Evolutionary conservation across 2,888 invertebrate genomes (phyloP).

Genomic region (Gastrophysa polygoni): DNA sequence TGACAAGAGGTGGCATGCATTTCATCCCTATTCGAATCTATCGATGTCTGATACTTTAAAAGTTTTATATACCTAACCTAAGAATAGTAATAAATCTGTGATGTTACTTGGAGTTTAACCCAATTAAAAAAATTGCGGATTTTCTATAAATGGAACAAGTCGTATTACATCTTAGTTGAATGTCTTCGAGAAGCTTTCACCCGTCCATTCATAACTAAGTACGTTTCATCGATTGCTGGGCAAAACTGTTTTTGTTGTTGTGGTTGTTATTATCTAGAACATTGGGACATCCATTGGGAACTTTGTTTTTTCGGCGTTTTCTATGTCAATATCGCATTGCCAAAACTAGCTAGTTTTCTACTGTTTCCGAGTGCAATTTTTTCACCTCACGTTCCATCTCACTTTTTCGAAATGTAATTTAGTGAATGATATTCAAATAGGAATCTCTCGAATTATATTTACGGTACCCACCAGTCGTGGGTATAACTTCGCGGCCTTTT

Average conservation of each 20-base stretch:
- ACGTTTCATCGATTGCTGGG: not conserved
- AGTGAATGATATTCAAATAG: constrained; percentile 37
- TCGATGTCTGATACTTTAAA: constrained; percentile 31
- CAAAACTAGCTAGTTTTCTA: constrained; percentile 53
- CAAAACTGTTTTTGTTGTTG: too few relatives aligned
- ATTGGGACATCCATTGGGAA: not conserved
- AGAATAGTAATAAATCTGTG: constrained; percentile 47
- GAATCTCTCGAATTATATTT: constrained; percentile 45
- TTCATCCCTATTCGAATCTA: constrained; percentile 20
- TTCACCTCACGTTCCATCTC: constrained; percentile 56
- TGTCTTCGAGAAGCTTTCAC: constrained; percentile 29
- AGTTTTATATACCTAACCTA: constrained; percentile 42
- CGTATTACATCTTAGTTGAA: constrained; percentile 20
- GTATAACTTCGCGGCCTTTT: constrained; percentile 50
- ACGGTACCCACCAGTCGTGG: not conserved
- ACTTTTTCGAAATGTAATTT: constrained; percentile 41
- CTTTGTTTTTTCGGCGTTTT: not conserved
- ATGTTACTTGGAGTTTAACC: constrained; percentile 43
- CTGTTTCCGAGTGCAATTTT: constrained; percentile 55
- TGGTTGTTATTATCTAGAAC: too few relatives aligned
- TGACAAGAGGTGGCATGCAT: not conserved
- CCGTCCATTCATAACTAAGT: constrained; percentile 30
- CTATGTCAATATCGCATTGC: constrained; percentile 45
- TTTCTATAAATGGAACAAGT: constrained; percentile 29
- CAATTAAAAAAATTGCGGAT: constrained; percentile 35